Evolutionary conservation across 2,888 invertebrate species (phyloP), one percentile per base, ranked within the genome.

Genomic region (Acrobasis repandana): DNA sequence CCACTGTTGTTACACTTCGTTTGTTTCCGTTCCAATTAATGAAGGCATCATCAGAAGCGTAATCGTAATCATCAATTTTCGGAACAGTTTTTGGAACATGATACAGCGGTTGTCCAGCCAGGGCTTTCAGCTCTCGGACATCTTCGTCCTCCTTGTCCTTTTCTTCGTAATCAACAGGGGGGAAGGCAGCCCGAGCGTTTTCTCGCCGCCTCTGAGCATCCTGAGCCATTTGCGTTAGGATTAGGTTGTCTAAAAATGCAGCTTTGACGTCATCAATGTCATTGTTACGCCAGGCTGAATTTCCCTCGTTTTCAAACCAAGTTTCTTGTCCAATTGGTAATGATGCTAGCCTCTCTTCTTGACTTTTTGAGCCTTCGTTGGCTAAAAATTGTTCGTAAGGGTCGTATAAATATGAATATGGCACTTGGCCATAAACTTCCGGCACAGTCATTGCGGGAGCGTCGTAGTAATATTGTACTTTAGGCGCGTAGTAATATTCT

Each of bases 311-410:
- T 76, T 94, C 94, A 68, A 93, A 95, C 90, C 94, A 94, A 15
- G 94, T 94, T 77, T 95, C 95, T 73, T 95, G 94, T n/a, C 94
- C 94, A 33, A 94, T 93, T 0, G 94, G 94, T 43, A 94, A 86
- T 14, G 94, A 88, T 48, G 94, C 93, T 73, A 94, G 92, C 58
- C 94, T 85, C 74, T 94, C 94, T 66, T 94, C 93, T 74, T 95
- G 94, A 60, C 93, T 93, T 47, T 94, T 85, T 46, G 94, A 92
- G 65, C 93, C 93, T 65, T 94, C 95, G 67, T 94, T 93, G 11
- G 93, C 82, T 56, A 71, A 67, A 67, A 93, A 93, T 63, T 93
- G 92, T 9, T 92, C 86, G 73, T 93, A 93, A 0, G 89, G 82
- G 62, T 90, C 88, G 64, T 89, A 88, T 60, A 85, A 93, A 81